Base-by-base conservation (phyloP, 2,888 invertebrate genomes). In the Cantharis flavilabris region DNA sequence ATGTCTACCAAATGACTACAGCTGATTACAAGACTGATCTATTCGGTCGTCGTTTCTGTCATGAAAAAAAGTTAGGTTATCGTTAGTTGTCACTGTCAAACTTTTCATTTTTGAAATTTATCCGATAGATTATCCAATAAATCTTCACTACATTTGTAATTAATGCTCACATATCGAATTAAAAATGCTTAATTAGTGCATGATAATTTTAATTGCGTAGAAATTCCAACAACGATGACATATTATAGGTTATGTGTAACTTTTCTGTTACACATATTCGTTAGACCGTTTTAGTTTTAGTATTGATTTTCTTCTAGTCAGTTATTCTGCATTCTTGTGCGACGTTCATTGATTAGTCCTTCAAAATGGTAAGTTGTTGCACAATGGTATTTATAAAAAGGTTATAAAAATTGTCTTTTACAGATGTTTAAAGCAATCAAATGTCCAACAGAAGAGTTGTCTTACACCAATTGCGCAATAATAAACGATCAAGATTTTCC, bases 361-460 rank as follows among this genome's bases (percentile, higher is more conserved):
- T 63, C 62, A 70, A 72, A 72, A 78, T 75, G 78, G 75, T 73
- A 78, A 16, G 69, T 73, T 63, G 16, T 72, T 72, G 67, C 20
- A 23, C 62, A 49, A n/a, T 62, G 9, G 26, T 23, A 30, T 13
- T 9, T 26, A 20, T 28, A 62, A n/a, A 10, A 11, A 11, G 9
- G 4, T n/a, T 30, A 20, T 18, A 13, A 10, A 20, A 49, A 20
- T 14, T 67, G 20, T 16, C 69, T 30, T 16, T 86, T 86, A 76
- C 78, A 95, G 95, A 91, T 92, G 76, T 94, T 97, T 92, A 96
- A 94, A 91, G 97, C 96, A 82, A 93, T 93, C 11, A 97, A 95
- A 89, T 97, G 97, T 89, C 97, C 98, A 72, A 95, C 96, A 79
- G 98, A 98, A 87, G 96, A 96, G 86, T 90, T 98, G 81, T 96